A percentile compares a stretch with the other conserved stretches of the same genome.
Conservation (phyloP, 2,113 vertebrate species). For the Lethenteron reissneri region DNA sequence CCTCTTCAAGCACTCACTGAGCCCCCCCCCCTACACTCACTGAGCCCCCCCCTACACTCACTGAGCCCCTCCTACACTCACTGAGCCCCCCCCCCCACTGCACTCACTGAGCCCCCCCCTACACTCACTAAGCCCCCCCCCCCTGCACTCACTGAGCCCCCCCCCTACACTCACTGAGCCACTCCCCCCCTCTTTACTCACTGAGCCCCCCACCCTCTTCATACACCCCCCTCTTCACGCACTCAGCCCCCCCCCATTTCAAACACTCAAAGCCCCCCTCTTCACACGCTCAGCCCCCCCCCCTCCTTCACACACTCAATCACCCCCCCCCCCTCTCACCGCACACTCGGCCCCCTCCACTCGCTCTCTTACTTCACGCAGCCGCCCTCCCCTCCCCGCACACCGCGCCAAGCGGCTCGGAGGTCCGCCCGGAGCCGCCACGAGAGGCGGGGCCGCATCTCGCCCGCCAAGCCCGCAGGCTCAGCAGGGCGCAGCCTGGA, state of each 20-base stretch:
- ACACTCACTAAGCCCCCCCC: background rate
- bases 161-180: background rate
- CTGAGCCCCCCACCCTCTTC: background rate
- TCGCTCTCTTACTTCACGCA: too few relatives aligned
- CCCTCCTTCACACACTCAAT: background rate
- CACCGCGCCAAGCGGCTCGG: too few relatives aligned
- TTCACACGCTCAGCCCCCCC: background rate
- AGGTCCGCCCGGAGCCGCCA: too few relatives aligned
- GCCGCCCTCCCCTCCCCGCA: too few relatives aligned
- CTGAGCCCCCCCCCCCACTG: background rate
- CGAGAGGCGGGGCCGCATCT: too few relatives aligned
- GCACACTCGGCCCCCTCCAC: background rate
- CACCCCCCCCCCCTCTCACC: background rate
- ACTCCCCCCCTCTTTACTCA: background rate
- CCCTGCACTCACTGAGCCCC: background rate
- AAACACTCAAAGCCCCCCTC: background rate
- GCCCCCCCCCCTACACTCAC: background rate
- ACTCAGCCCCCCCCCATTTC: background rate
- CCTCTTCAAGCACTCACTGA: background rate
- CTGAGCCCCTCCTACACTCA: background rate
- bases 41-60: background rate
- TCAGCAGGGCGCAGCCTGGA: too few relatives aligned
- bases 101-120: background rate
- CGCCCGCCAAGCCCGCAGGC: too few relatives aligned
- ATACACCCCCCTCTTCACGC: background rate